phyloP scores from a whole-genome alignment of 2,888 invertebrate genomes.

The Drosophila vallismaia region DNA sequence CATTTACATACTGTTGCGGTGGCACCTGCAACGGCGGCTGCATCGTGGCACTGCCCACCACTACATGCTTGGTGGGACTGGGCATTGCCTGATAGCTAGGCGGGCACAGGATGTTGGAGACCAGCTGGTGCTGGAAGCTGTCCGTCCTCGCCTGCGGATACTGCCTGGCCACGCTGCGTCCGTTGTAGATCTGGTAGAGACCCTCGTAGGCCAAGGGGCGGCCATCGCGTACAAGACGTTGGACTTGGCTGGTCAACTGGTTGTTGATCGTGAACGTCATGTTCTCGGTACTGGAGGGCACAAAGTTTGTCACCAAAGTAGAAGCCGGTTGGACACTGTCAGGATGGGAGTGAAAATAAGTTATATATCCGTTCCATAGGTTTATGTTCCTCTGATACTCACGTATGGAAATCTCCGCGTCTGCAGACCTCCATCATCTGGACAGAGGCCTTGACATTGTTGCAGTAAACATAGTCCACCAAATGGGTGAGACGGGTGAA shows the following conservation, averaged over 20 bases:
- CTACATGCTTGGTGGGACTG: slow-evolving; percentile 85
- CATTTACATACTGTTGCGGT: slow-evolving; percentile 93
- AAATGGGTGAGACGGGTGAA: slow-evolving; percentile 97
- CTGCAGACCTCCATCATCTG: slow-evolving; percentile 97
- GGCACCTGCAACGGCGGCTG: slow-evolving; percentile 85
- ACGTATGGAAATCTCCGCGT: slow-evolving; percentile 85
- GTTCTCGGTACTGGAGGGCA: slow-evolving; percentile 91
- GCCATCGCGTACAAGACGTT: slow-evolving; percentile 87
- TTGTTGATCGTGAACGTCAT: slow-evolving; percentile 98
- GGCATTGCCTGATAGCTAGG: slow-evolving; percentile 95
- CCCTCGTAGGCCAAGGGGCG: slow-evolving; percentile 91
- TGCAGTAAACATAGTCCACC: slow-evolving; percentile 97
- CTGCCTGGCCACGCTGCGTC: slow-evolving; percentile 88
- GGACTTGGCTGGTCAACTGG: slow-evolving; percentile 91
- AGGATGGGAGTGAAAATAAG: too few relatives aligned
- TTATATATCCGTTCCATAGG: too few relatives aligned
- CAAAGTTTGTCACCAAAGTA: slow-evolving; percentile 90
- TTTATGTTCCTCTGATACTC: slow-evolving; percentile 42
- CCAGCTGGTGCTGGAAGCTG: slow-evolving; percentile 95
- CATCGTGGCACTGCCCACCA: slow-evolving; percentile 85
- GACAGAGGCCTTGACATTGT: slow-evolving; percentile 98
- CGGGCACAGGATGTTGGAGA: slow-evolving; percentile 96
- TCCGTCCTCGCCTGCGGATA: slow-evolving; percentile 89
- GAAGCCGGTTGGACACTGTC: slow-evolving; percentile 85
- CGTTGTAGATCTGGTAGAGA: slow-evolving; percentile 87